Percentiles rank a stretch among this genome's conserved stretches.
phyloP scores from a whole-genome alignment of 2,888 invertebrate genomes.

The Electrophaes corylata region DNA sequence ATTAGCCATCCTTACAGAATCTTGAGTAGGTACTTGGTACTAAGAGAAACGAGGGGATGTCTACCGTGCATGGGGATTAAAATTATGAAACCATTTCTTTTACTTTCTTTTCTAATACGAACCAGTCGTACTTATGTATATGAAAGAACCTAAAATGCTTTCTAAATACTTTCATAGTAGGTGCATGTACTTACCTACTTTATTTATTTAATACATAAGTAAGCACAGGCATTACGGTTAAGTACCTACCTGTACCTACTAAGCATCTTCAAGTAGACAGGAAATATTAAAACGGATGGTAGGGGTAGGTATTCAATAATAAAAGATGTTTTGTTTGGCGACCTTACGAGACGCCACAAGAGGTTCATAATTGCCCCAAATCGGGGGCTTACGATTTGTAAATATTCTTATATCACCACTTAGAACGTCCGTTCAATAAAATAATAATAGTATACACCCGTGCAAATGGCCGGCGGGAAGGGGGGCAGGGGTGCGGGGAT shows the following conservation, averaged over 20 bases:
- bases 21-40: too few relatives aligned
- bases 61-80: too few relatives aligned
- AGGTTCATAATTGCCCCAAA: slow-evolving; percentile 59
- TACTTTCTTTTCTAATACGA: too few relatives aligned
- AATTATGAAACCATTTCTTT: too few relatives aligned
- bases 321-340: slow-evolving; percentile 38
- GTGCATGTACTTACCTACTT: neutral
- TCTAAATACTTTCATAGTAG: too few relatives aligned
- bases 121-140: too few relatives aligned
- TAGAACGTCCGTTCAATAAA: slow-evolving; percentile 82
- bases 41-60: too few relatives aligned
- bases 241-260: neutral
- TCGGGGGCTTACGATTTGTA: slow-evolving; percentile 66
- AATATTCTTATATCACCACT: slow-evolving; percentile 78
- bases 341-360: slow-evolving; percentile 39
- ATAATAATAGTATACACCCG: slow-evolving; percentile 84
- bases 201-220: too few relatives aligned
- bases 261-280: neutral
- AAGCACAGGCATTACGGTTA: neutral
- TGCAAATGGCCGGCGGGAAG: slow-evolving; percentile 81
- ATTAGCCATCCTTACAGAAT: too few relatives aligned
- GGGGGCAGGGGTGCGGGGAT: slow-evolving; percentile 51
- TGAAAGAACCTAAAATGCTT: too few relatives aligned
- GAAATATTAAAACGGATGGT: slow-evolving; percentile 22
- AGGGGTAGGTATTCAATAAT: slow-evolving; percentile 18